Base-by-base conservation (phyloP, 2,888 invertebrate species). In the Eristalinus aeneus region DNA sequence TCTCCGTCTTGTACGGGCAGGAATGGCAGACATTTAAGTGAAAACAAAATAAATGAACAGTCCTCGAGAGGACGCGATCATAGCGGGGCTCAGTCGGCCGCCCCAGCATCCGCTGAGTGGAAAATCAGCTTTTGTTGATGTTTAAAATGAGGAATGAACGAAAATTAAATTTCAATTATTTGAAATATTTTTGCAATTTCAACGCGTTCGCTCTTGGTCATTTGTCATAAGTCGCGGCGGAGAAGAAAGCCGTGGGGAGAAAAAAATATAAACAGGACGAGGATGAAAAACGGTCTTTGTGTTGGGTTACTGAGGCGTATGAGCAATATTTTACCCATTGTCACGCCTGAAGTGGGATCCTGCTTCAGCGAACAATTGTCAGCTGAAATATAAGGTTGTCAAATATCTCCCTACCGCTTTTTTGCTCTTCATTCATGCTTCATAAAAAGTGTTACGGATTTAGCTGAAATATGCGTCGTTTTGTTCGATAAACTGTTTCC, bases 271-370 rank as follows among this genome's bases (percentile, higher is more conserved):
- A 10, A 22, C 8, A 54, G 53, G n/a, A 2, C 53, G 39, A 6
- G n/a, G 39, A 46, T 46, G n/a, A 16, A 46, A 16, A 8, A 8
- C 8, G 16, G 5, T 16, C 6, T 76, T 71, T 71, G 69, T 60
- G 71, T 60, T 63, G 46, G 60, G 69, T 69, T 31, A 81, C 75
- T 75, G 23, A 39, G 69, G 69, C 80, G 74, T 80, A 75, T 81
- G 64, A 53, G 80, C 34, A 60, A 75, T 69, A 12, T 81, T 75
- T 36, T 56, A 22, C 54, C 39, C 22, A 63, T 36, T 54, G 20
- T 61, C 36, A 39, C 39, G 36, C 54, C 39, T 23, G 56, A 2
- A 11, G 11, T n/a, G n/a, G n/a, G n/a, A n/a, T n/a, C n/a, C n/a
- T n/a, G n/a, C n/a, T n/a, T n/a, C n/a, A n/a, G n/a, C n/a, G n/a